Conservation (phyloP, 2,797 vertebrate genomes). For the Oreochromis mossambicus region DNA sequence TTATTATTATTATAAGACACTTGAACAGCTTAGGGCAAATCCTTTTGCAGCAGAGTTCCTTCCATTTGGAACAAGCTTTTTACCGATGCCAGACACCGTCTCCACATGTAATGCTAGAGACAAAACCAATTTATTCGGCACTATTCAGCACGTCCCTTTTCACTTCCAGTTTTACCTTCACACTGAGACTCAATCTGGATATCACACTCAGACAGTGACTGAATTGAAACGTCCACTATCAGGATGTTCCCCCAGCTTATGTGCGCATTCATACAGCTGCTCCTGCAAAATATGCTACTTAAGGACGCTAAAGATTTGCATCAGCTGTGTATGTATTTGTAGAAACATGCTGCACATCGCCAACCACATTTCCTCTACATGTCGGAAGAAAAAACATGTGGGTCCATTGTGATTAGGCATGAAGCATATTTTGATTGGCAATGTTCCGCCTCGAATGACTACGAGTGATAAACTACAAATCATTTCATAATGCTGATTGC, state of each 20-base stretch:
- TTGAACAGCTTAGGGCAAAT: constrained; percentile 11
- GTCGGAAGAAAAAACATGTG: neutral
- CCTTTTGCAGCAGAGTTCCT: constrained; percentile 4
- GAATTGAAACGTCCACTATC: neutral
- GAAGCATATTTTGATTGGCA: constrained; percentile 29
- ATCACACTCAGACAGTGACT: neutral
- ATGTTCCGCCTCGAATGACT: constrained; percentile 6
- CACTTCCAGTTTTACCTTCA: constrained; percentile 6
- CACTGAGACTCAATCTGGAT: neutral
- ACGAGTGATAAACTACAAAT: constrained; percentile 29
- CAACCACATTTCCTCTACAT: neutral
- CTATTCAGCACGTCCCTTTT: neutral
- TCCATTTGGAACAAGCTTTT: constrained; percentile 17
- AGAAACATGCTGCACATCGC: neutral
- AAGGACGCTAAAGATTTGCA: neutral
- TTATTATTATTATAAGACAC: constrained; percentile 14
- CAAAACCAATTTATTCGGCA: constrained; percentile 25
- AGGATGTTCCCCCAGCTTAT: neutral
- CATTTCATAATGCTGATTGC: constrained; percentile 36
- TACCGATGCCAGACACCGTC: neutral
- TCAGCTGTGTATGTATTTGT: neutral
- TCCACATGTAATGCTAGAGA: constrained; percentile 1
- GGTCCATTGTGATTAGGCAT: constrained; percentile 1
- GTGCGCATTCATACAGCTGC: neutral
- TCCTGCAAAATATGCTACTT: neutral